Evolutionary conservation across 35 echinoderm and acorn worm genomes (phyloP), one percentile per base, ranked within the genome.

Genomic region (Heliocidaris tuberculata): DNA sequence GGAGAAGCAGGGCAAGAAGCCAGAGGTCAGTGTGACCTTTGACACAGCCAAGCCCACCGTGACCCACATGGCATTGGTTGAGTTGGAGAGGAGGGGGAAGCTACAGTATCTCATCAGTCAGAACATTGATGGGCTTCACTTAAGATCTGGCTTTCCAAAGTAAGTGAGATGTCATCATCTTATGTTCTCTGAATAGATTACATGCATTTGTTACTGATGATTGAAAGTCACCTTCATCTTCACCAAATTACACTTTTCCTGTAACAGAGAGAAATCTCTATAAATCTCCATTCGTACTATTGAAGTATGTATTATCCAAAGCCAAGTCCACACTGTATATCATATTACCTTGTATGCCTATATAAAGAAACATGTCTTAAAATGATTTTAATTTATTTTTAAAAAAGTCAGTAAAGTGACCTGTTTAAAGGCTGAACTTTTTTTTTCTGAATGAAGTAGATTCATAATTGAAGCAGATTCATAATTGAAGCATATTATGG

Each of bases 131-230:
- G 98, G 98, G 30, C 92, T 99, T 27, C 98, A 99, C 49, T 30
- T 99, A 10, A 96, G 97, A 88, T 97, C 97, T 35, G 97, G 97
- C 24, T 97, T 99, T 31, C 98, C 98, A 96, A 99, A 96, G 98
- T 99, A 47, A 89, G 87, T 47, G 31, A 5, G 4, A 19, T n/a
- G 52, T 12, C 92, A 85, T 10, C 24, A 70, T 92, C 30, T 60
- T 92, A 27, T 59, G 59, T 50, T 5, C 47, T 48, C n/a, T 56
- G 31, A 42, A 30, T 24, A 15, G 0, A 94, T 65, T 52, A n/a
- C n/a, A n/a, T n/a, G n/a, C n/a, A 70, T 50, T 24, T 7, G 24
- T 48, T 92, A 42, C 35, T 42, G 35, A 42, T 42, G 35, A 42
- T 42, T 42, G 35, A 42, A 42, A 42, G 35, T 42, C n/a, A n/a